Evolutionary conservation across 2,888 invertebrate species (phyloP).

Genomic region (Drosophila fungiperda): DNA sequence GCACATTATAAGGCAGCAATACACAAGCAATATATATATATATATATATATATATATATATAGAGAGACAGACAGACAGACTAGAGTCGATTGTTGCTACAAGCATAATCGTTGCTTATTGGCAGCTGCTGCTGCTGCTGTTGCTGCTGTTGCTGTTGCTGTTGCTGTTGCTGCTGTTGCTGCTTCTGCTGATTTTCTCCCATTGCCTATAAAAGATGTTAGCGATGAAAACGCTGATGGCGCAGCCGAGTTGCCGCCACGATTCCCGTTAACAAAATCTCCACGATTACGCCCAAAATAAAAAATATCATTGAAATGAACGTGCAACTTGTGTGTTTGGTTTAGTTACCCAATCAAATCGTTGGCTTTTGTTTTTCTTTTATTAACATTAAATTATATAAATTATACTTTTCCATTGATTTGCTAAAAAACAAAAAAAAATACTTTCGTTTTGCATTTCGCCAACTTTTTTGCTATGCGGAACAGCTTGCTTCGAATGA

Average conservation of each 20-base stretch:
- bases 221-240: slow-evolving; percentile 73
- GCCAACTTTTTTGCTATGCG: not conserved
- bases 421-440: too few species aligned
- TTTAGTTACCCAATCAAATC: not conserved
- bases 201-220: slow-evolving; percentile 45
- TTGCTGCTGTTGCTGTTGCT: not conserved
- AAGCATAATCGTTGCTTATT: slow-evolving; percentile 80
- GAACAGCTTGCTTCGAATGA: not conserved
- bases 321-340: not conserved
- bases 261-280: slow-evolving; percentile 11
- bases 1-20: slow-evolving; percentile 49
- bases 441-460: not conserved
- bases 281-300: not conserved
- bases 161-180: not conserved
- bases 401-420: too few species aligned
- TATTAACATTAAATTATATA: not conserved
- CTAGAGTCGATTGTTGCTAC: slow-evolving; percentile 72
- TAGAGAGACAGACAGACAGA: slow-evolving; percentile 11
- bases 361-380: not conserved
- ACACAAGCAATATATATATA: slow-evolving; percentile 12
- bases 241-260: slow-evolving; percentile 35
- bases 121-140: slow-evolving; percentile 64
- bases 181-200: slow-evolving; percentile 14
- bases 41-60: slow-evolving; percentile 6
- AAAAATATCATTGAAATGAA: not conserved